Evolutionary conservation across 2,888 invertebrate genomes (phyloP), one percentile per base, ranked within the genome.

Genomic region (Sphinx pinastri): DNA sequence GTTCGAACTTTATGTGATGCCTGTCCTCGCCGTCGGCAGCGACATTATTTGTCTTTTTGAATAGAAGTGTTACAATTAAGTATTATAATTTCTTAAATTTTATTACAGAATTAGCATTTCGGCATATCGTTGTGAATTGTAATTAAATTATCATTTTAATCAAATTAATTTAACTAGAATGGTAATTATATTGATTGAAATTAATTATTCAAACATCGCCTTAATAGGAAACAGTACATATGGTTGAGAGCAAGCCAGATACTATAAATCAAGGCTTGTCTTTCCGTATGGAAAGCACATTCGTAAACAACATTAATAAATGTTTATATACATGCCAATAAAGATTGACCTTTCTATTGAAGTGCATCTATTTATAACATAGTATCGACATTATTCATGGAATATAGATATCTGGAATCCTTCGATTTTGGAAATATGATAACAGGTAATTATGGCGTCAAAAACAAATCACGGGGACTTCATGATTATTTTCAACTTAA

Each of bases 1-100:
- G 85, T 83, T 86, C 87, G 87, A 90, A 91, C 88, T 89, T 89
- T 88, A 88, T 84, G 81, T 83, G 78, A 78, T 76, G 72, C 71
- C 51, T 88, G 92, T 85, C 93, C 92, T 92, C 86, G 93, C 92
- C 89, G 80, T 78, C 79, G 87, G 88, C 88, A 76, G 84, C 81
- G 84, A 82, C 75, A 71, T 38, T 67, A 52, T 68, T 74, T 71
- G 76, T 77, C 70, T 73, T 77, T 78, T 74, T 76, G 78, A 73
- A 63, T 69, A 72, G 49, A 63, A 63, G 69, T 70, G 52, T 38
- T 47, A 63, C 47, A 63, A 63, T 49, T 63, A 49, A 4, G 19
- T 19, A 63, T 63, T 49, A 16, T 63, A 47, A 63, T 63, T 63
- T 63, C 63, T 63, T 13, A 47, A 63, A n/a, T 49, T 60, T 16